phyloP scores from a whole-genome alignment of 2,113 vertebrate species.

The Syngnathus floridae region DNA sequence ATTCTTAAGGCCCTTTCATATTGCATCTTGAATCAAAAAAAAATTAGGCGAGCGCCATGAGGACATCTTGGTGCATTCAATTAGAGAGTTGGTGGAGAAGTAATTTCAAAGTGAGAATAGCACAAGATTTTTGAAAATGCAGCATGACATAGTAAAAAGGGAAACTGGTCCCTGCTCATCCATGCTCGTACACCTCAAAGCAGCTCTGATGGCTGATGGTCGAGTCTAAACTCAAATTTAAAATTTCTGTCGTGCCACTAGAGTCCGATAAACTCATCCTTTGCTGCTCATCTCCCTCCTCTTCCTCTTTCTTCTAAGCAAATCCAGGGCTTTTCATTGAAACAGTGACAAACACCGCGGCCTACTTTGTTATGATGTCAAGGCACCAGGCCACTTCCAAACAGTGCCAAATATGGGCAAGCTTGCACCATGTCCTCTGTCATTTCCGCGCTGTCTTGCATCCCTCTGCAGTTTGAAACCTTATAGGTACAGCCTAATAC shows the following conservation, averaged over 20 bases:
- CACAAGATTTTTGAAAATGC: neutral
- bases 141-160: neutral
- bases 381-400: too few relatives aligned
- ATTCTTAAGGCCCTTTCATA: conserved; percentile 2
- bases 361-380: too few relatives aligned
- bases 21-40: neutral
- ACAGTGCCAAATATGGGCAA: neutral
- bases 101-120: neutral
- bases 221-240: neutral
- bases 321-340: too few relatives aligned
- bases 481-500: too few relatives aligned
- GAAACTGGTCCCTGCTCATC: neutral
- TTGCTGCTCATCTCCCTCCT: too few relatives aligned
- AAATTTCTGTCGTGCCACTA: neutral
- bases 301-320: too few relatives aligned
- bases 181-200: neutral
- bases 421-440: too few relatives aligned
- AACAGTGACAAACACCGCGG: too few relatives aligned
- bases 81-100: neutral
- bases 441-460: too few relatives aligned
- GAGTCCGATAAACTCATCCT: neutral
- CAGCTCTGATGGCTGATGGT: neutral
- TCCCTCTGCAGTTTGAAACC: too few relatives aligned
- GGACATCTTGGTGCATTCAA: neutral
- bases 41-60: neutral